Percentiles rank a stretch among this genome's conserved stretches.
Evolutionary conservation across 2,888 invertebrate genomes (phyloP).

Genomic region (Cataglyphis rosenhaueri): DNA sequence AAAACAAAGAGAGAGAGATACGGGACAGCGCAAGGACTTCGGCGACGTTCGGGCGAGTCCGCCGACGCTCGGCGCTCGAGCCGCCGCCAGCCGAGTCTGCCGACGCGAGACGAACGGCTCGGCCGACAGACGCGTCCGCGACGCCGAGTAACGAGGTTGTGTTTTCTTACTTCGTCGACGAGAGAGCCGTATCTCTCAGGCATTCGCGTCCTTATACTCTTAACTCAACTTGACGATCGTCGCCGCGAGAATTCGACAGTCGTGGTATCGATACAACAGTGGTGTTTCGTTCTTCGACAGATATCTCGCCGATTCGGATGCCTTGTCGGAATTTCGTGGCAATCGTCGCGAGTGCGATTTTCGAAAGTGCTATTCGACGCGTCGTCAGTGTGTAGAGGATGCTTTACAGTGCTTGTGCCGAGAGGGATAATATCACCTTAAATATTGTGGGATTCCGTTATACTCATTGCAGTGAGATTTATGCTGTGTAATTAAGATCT

Average conservation of each 20-base stretch:
- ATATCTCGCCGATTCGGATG: neutral
- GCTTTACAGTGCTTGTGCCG: neutral
- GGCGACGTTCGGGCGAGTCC: conserved; percentile 71
- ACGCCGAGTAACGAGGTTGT: conserved; percentile 76
- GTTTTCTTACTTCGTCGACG: conserved; percentile 49
- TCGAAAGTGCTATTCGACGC: conserved; percentile 10
- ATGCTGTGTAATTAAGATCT: too few species aligned
- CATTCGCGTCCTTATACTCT: conserved; percentile 23
- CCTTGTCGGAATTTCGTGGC: neutral
- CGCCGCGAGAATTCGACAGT: neutral
- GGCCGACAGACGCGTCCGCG: conserved; percentile 84
- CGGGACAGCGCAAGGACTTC: conserved; percentile 44
- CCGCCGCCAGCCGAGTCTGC: conserved; percentile 70
- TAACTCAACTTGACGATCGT: neutral
- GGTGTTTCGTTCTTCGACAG: neutral
- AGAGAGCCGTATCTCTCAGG: conserved; percentile 26
- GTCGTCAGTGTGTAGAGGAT: conserved; percentile 1
- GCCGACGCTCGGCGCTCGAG: conserved; percentile 73
- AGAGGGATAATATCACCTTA: neutral
- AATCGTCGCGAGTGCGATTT: neutral
- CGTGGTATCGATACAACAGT: neutral
- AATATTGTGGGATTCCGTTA: neutral
- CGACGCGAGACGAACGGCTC: conserved; percentile 80
- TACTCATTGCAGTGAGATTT: conserved; percentile 6
- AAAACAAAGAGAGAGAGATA: conserved; percentile 9